phyloP scores from a whole-genome alignment of 2,113 vertebrate species.

The Ammospiza caudacuta region DNA sequence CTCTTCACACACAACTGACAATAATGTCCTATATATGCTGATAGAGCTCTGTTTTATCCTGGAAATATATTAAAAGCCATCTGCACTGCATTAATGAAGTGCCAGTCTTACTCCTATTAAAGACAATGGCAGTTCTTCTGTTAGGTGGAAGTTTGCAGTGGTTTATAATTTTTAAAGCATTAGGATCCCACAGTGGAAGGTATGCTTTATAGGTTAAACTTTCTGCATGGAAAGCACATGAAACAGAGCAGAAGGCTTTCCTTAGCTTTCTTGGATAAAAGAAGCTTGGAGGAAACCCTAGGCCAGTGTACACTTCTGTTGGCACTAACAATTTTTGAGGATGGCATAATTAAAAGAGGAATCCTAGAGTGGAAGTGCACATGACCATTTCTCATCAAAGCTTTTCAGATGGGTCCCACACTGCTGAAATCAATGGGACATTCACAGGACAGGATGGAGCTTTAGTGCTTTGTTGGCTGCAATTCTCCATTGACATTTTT shows the following conservation, averaged over 20 bases:
- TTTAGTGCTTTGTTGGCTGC: slow-evolving; percentile 40
- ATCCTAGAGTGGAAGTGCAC: not conserved
- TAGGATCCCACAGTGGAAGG: not conserved
- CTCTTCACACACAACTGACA: not conserved
- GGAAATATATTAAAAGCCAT: not conserved
- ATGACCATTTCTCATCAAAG: slow-evolving; percentile 2
- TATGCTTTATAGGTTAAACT: not conserved
- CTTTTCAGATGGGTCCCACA: not conserved
- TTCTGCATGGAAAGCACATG: not conserved
- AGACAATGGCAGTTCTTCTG: not conserved
- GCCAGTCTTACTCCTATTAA: not conserved
- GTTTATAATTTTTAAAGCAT: not conserved
- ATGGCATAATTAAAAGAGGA: not conserved
- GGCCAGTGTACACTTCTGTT: not conserved
- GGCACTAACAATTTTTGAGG: not conserved
- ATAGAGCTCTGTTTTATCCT: not conserved
- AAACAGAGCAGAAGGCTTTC: not conserved
- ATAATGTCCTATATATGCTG: not conserved
- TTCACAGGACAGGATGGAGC: slow-evolving; percentile 42
- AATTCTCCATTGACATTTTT: not conserved
- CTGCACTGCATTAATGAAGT: not conserved
- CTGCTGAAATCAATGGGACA: slow-evolving; percentile 27
- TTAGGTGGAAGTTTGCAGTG: not conserved
- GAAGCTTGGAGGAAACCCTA: not conserved
- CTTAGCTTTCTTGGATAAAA: not conserved